A percentile compares a stretch with the other conserved stretches of the same genome.
phyloP scores from a whole-genome alignment of 2,797 vertebrate genomes.

The Lacerta agilis region DNA sequence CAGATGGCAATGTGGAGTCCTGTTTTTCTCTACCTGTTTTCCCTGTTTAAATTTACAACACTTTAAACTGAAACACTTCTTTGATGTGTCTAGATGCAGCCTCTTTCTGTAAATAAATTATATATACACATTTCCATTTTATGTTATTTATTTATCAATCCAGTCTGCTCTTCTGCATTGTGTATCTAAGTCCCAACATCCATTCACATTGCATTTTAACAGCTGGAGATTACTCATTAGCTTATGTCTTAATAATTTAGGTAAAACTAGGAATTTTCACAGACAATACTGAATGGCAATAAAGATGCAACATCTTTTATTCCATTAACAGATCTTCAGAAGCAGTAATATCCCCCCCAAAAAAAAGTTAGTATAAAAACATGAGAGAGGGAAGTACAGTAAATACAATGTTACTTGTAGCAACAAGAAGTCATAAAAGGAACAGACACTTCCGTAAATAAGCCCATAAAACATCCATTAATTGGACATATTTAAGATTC shows the following conservation, averaged over 20 bases:
- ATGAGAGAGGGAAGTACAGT: neutral
- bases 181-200: neutral
- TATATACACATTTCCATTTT: too few species aligned
- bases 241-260: neutral
- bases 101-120: too few species aligned
- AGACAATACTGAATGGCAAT: neutral
- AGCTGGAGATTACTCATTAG: neutral
- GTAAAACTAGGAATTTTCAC: neutral
- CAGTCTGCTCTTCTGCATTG: neutral
- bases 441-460: neutral
- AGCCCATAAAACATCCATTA: neutral
- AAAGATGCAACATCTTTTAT: neutral
- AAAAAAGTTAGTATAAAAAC: neutral
- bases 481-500: neutral
- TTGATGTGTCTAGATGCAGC: too few species aligned
- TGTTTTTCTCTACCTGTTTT: too few species aligned
- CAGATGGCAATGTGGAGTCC: too few species aligned
- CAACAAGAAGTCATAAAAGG: neutral
- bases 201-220: neutral
- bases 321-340: neutral
- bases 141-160: too few species aligned
- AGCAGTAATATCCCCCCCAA: neutral
- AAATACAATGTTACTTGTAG: neutral
- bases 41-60: too few species aligned
- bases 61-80: too few species aligned